phyloP scores from a whole-genome alignment of 2,797 vertebrate species.

The Etheostoma nigrum region DNA sequence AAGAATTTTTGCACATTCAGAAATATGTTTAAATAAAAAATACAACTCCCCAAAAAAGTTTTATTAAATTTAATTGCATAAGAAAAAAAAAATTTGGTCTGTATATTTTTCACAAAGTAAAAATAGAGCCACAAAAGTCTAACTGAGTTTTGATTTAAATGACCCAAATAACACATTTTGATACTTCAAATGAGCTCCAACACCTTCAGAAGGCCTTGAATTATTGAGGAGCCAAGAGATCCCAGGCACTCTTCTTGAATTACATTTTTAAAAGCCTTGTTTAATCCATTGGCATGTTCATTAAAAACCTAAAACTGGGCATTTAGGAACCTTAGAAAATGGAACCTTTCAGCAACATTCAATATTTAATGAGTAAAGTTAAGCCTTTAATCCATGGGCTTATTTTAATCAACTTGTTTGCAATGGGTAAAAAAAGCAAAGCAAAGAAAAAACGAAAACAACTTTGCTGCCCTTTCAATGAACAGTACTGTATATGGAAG shows the following conservation, averaged over 20 bases:
- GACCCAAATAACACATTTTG: constrained; percentile 61
- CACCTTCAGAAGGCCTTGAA: constrained; percentile 77
- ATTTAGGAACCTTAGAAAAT: constrained; percentile 73
- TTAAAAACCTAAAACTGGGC: constrained; percentile 73
- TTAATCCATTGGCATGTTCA: constrained; percentile 77
- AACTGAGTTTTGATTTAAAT: constrained; percentile 50
- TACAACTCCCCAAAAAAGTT: background rate
- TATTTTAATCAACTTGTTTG: constrained; percentile 68
- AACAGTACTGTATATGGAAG: constrained; percentile 20
- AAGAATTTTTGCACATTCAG: background rate
- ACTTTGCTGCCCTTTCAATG: constrained; percentile 25
- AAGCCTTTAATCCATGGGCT: constrained; percentile 63
- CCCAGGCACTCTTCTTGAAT: constrained; percentile 71
- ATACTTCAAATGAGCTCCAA: constrained; percentile 71
- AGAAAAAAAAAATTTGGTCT: background rate
- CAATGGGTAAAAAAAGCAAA: constrained; percentile 46
- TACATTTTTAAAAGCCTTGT: constrained; percentile 76
- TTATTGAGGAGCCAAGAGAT: constrained; percentile 79
- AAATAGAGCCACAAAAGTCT: constrained; percentile 33
- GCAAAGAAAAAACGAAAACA: constrained; percentile 23
- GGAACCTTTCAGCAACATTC: constrained; percentile 76
- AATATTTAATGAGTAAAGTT: constrained; percentile 76
- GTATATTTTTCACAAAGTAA: constrained; percentile 21
- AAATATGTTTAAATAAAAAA: constrained; percentile 32
- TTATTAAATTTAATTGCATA: constrained; percentile 7